phyloP scores from a whole-genome alignment of 2,888 invertebrate genomes.

The Alsophila aescularia region DNA sequence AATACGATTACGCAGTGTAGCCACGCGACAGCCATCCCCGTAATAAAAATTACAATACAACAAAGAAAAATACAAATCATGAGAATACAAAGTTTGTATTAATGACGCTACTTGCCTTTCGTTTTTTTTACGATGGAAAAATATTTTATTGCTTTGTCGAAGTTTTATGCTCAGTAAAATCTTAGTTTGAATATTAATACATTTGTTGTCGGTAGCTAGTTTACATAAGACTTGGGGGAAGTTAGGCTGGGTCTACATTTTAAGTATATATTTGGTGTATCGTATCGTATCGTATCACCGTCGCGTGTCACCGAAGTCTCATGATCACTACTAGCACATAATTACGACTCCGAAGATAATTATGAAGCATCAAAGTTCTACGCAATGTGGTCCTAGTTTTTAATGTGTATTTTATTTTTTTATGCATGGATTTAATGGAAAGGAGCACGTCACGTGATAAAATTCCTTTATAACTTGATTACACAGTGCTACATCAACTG shows the following conservation, averaged over 20 bases:
- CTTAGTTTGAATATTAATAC: conserved; percentile 51
- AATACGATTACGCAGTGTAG: conserved; percentile 76
- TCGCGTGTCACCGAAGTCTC: too few species aligned
- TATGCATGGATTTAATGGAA: too few species aligned
- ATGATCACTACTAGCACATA: too few species aligned
- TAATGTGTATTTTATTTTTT: too few species aligned
- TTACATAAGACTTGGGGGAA: background rate
- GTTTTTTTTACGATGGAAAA: conserved; percentile 66
- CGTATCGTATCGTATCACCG: too few species aligned
- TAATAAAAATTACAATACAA: conserved; percentile 80
- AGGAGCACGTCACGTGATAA: too few species aligned
- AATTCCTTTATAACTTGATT: too few species aligned
- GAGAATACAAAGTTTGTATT: conserved; percentile 73
- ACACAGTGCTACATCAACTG: too few species aligned
- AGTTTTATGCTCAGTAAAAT: conserved; percentile 54
- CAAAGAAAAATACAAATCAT: conserved; percentile 75
- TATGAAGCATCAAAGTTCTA: too few species aligned
- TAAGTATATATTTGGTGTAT: too few species aligned
- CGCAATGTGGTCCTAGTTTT: too few species aligned
- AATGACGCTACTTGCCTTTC: conserved; percentile 64
- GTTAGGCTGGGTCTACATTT: background rate
- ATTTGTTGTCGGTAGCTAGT: conserved; percentile 33
- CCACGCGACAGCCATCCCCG: conserved; percentile 72
- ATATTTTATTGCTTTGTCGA: conserved; percentile 56
- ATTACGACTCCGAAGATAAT: too few species aligned